Base-by-base conservation (phyloP, 1,140 invertebrate genomes). In the Philopotamus ludificatus region DNA sequence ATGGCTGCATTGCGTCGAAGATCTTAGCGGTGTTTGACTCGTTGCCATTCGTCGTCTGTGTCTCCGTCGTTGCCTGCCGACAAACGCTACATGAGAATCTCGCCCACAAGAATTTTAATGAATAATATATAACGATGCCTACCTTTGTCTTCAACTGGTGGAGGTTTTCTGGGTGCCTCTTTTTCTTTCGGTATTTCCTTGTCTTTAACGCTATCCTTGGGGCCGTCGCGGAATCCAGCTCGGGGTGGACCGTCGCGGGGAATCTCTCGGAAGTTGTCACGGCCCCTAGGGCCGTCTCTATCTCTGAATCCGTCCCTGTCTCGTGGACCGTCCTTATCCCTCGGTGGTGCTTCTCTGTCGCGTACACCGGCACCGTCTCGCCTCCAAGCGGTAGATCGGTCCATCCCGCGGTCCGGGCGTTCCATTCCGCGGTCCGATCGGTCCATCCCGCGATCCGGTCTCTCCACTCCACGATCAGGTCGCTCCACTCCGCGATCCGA, bases 101-200 rank as follows among this genome's bases (percentile, higher is more conserved):
- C 4, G 28, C 12, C 28, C 28, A 34, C 28, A 34, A n/a, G 28
- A 4, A 34, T 34, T 4, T 7, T 34, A 7, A 12, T 34, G 28
- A 34, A 12, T 12, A 34, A 34, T 4, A 34, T 7, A 34, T 7
- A 34, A 4, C 12, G 28, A 12, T 4, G 12, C 28, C 28, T 34
- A 69, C 67, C 51, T 69, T 69, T 68, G 7, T 68, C 67, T 44
- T 69, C 67, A 25, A 61, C 58, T 15, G 57, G 44, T 60, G 66
- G 65, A 15, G 59, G 67, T 60, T 54, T 68, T 49, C 44, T 62
- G 20, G 68, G 59, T 50, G 47, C 22, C 22, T 70, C 68, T 55
- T 65, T 69, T n/a, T 59, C 55, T 54, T 18, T 60, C 12, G 41
- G 50, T 15, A 10, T 51, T 2, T 55, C 49, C 1, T 60, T 44